Base-by-base conservation (phyloP, 35 echinoderm and acorn worm genomes). In the Ophioderma brevispina region DNA sequence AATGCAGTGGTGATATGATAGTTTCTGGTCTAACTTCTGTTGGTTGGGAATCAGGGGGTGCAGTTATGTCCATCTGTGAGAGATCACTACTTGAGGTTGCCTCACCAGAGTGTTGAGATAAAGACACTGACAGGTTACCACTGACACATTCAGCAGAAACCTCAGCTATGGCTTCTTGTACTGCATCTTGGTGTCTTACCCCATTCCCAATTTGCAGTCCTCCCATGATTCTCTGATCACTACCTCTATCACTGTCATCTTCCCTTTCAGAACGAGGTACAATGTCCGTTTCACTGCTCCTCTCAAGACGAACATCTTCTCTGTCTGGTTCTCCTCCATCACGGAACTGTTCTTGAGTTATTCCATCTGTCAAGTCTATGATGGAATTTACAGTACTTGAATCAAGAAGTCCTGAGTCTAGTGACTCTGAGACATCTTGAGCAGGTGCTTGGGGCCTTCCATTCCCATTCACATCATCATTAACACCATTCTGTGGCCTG, bases 91-190 rank as follows among this genome's bases (percentile, higher is more conserved):
- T 38, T 28, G 80, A 79, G 1, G 79, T 64, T 80, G 32, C 38
- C 3, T 93, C 92, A 31, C 88, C 30, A 21, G 79, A 70, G 36
- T 93, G 80, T 39, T 93, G 92, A 30, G 92, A 93, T 31, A 93
- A 59, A 39, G 92, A 93, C 86, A 93, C 52, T 8, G 85, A 84
- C 31, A 89, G 36, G 25, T 75, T 80, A 23, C 92, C 86, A 56
- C 92, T 89, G 15, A 78, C 86, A 42, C 89, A 84, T n/a, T 93
- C 92, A 75, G 92, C 92, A 30, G 92, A 93, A 19, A 89, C 80
- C 38, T 93, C 85, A 18, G 91, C 84, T 75, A 92, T 92, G 35
- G 85, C 91, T 75, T 92, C 85, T 33, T 81, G 76, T 25, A 92
- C 77, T 40, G 78, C 85, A 85, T 86, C 82, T 42, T 79, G 43